These are phyloP conservation scores for Actinostola sp. DNA, from an alignment of 92 coral and sea anemone genomes.

Conservation along the genomic window DNA sequence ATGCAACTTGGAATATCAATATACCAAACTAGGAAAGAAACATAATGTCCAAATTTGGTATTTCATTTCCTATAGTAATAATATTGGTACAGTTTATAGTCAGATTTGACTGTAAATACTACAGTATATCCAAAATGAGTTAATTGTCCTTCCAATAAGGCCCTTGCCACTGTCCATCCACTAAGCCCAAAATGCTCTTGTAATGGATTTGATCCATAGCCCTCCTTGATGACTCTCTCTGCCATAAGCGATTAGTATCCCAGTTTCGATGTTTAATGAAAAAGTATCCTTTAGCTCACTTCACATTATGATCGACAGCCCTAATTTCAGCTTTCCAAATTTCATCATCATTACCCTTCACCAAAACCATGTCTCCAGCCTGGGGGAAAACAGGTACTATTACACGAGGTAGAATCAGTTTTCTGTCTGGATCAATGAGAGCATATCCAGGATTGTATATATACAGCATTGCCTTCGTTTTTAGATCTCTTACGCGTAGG, in stretches of 20 bases:
- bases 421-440: conserved; percentile 40
- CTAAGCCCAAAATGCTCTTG: conserved; percentile 46
- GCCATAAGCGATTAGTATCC: conserved; percentile 34
- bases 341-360: conserved; percentile 42
- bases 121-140: too few relatives aligned
- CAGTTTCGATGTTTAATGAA: conserved; percentile 44
- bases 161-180: conserved; percentile 56
- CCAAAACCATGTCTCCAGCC: conserved; percentile 51
- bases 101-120: too few relatives aligned
- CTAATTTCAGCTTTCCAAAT: conserved; percentile 54
- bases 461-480: conserved; percentile 30
- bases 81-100: too few relatives aligned
- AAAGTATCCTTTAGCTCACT: conserved; percentile 43
- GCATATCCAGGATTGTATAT: conserved; percentile 33
- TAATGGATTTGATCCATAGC: conserved; percentile 40
- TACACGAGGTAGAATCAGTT: conserved; percentile 18
- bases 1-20: background rate
- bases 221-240: conserved; percentile 31
- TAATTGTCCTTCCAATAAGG: conserved; percentile 41
- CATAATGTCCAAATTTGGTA: background rate
- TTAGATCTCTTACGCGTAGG: conserved; percentile 21
- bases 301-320: conserved; percentile 20
- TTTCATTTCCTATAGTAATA: background rate
- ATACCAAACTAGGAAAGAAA: conserved; percentile 1
- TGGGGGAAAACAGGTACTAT: conserved; percentile 46